Evolutionary conservation across 2,888 invertebrate species (phyloP), one percentile per base, ranked within the genome.

Genomic region (Steinernema hermaphroditum): DNA sequence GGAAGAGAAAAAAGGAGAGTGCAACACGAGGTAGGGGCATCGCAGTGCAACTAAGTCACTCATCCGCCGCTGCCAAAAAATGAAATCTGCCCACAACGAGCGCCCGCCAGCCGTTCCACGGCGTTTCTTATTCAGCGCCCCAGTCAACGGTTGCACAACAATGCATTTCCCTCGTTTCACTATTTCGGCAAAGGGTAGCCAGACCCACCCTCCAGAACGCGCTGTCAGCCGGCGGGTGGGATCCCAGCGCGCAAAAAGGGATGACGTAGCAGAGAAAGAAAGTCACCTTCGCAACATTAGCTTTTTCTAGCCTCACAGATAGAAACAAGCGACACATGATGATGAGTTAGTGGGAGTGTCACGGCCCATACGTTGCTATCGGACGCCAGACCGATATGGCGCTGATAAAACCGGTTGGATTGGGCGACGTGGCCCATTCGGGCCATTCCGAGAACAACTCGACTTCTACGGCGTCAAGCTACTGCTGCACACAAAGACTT

Each of bases 341-440:
- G 29, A 29, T 29, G n/a, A n/a, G n/a, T n/a, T 62, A 16, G 6
- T 32, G 12, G 32, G 32, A 32, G 6, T 32, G 32, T 46, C 22
- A 19, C 46, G 46, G 29, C 16, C 27, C 62, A 2, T 1, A 9
- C 62, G 16, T 8, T 19, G 29, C 19, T 62, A 62, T 62, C 62
- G 62, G 54, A 16, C 34, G 27, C 32, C 62, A n/a, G 32, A 62
- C 32, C 62, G 29, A 62, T 62, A 62, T 19, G 29, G 27, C 29
- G 62, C 27, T 62, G 62, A 62, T 62, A 62, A 62, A 24, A 32
- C 62, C 62, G 29, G 62, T 62, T 62, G 62, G 62, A 62, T 62
- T 62, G 62, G 12, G 62, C 62, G 27, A 62, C 62, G 62, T 62
- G 62, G 62, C 62, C 62, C 62, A 62, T 16, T 32, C n/a, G 32